Base-by-base conservation (phyloP, 2,888 invertebrate species). In the Graphium colonna region DNA sequence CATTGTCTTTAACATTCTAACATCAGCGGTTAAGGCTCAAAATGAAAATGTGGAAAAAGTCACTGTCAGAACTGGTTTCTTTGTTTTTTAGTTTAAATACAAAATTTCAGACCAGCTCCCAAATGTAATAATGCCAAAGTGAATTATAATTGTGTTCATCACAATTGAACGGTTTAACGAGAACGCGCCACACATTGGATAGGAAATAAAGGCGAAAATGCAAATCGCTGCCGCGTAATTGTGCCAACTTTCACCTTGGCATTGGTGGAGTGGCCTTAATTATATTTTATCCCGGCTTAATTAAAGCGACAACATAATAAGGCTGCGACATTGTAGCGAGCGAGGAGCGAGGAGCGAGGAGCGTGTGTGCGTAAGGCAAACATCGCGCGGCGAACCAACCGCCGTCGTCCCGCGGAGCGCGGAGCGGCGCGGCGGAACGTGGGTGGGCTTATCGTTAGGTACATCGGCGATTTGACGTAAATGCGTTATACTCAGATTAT, bases 401-500 rank as follows among this genome's bases (percentile, higher is more conserved):
- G 79, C 81, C 79, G 78, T 79, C 67, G 75, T 73, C 67, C 68
- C 71, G 62, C 80, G 78, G 75, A 75, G 83, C 81, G 80, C n/a
- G n/a, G n/a, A n/a, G n/a, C n/a, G n/a, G n/a, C n/a, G 82, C 67
- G 68, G 69, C 68, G 65, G 75, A 75, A 75, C 79, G 82, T 85
- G 85, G 85, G 86, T 87, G 86, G 85, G 79, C 85, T 86, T 88
- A 88, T 88, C 87, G 71, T 67, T 69, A 70, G 73, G 71, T 78
- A 82, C 76, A 85, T 86, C 85, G 77, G 65, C 81, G 81, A 86
- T 84, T 83, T 85, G 85, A 87, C 82, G 84, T 81, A 86, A 88
- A 87, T 84, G 86, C 82, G 86, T 85, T 85, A 84, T 82, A 83
- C 78, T 79, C 79, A 85, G 88, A 84, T 86, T 87, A 80, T 81